Evolutionary conservation across 2,888 invertebrate species (phyloP), one percentile per base, ranked within the genome.

Genomic region (Iselma pallidipennis): DNA sequence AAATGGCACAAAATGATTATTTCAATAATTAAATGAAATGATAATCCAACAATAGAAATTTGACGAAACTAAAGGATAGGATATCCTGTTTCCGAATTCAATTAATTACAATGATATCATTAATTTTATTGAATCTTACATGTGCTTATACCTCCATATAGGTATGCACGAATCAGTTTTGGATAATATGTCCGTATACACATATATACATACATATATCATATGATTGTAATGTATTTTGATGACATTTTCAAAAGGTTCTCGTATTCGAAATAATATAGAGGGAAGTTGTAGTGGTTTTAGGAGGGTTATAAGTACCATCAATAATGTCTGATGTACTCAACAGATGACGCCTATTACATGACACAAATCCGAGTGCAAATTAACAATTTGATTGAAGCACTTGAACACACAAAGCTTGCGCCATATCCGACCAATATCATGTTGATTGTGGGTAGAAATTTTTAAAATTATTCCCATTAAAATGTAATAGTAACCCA

Each of bases 321-420:
- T 65, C 61, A 61, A 58, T 65, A 61, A 58, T 61, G 51, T 60
- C 57, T 49, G 60, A 61, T 57, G 60, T 64, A 64, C 50, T 57
- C 55, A 54, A 57, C 64, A 65, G 65, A 61, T 65, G 61, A 65
- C 61, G 65, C 61, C 55, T 52, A 56, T 63, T 65, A 59, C 51
- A 52, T 49, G 33, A 42, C 59, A 59, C 45, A 50, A 57, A 62
- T 65, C 57, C 48, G n/a, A 49, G 48, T 59, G 56, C 57, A 66
- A 66, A 66, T 66, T 59, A 63, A 63, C 66, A 60, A 50, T 63
- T 58, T 57, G 60, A 60, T 50, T 59, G 57, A 55, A 66, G 52
- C 55, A 60, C 53, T 50, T 49, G 57, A 51, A 51, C 52, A 54
- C 49, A 21, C 45, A 45, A 21, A 45, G 12, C 21, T 12, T 3